Evolutionary conservation across 1,140 invertebrate species (phyloP).

Genomic region (Neotoxoptera formosana): DNA sequence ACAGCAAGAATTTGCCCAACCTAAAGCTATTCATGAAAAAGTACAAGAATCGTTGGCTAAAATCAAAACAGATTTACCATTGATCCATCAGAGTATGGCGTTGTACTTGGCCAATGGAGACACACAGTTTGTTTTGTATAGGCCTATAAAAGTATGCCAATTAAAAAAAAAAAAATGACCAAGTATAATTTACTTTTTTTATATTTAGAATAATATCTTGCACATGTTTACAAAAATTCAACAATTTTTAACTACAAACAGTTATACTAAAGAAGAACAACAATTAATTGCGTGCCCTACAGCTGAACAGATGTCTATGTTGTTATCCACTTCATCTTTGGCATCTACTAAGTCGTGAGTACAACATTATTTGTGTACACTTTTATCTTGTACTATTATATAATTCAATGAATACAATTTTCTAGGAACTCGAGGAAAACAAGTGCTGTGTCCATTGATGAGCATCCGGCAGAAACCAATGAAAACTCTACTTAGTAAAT

Average conservation of each 20-base stretch:
- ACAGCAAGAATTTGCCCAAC: slow-evolving; percentile 53
- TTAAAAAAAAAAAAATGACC: not conserved
- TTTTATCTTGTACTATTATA: not conserved
- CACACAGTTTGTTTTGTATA: slow-evolving; percentile 94
- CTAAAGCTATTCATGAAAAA: slow-evolving; percentile 58
- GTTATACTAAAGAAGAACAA: slow-evolving; percentile 82
- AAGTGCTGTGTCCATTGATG: slow-evolving; percentile 35
- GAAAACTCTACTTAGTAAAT: not conserved
- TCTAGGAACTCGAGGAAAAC: slow-evolving; percentile 48
- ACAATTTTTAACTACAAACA: slow-evolving; percentile 74
- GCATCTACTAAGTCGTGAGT: slow-evolving; percentile 36
- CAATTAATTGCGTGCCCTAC: slow-evolving; percentile 86
- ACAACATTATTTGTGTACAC: not conserved
- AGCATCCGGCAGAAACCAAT: slow-evolving; percentile 34
- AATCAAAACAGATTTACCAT: slow-evolving; percentile 81
- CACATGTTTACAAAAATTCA: slow-evolving; percentile 84
- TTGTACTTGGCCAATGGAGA: slow-evolving; percentile 95
- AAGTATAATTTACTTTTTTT: not conserved
- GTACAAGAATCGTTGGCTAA: slow-evolving; percentile 72
- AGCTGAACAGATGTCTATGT: slow-evolving; percentile 89
- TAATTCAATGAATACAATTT: not conserved
- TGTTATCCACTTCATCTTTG: slow-evolving; percentile 79
- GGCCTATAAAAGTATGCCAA: slow-evolving; percentile 81
- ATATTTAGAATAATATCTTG: slow-evolving; percentile 82
- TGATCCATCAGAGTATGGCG: slow-evolving; percentile 87